Percentiles rank a stretch among this genome's conserved stretches.
Conservation (phyloP, 1,140 invertebrate genomes). For the Scaptodrosophila lebanonensis region DNA sequence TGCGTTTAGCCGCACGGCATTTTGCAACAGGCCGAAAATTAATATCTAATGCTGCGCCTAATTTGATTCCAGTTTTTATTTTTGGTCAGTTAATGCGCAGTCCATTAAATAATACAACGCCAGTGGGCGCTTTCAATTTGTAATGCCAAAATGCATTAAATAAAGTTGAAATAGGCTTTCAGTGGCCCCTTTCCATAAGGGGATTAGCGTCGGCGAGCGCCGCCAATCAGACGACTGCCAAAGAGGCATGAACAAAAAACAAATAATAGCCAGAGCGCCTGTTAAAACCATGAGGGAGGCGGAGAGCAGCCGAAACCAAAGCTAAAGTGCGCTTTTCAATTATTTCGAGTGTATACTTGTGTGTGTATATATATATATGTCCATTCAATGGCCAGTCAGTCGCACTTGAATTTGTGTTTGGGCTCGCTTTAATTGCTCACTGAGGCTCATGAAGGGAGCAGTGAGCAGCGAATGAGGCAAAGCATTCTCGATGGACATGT, state of each 20-base stretch:
- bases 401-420: slow-evolving; percentile 51
- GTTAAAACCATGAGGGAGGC: slow-evolving; percentile 9
- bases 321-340: slow-evolving; percentile 56
- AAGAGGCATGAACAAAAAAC: slow-evolving; percentile 15
- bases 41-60: slow-evolving; percentile 50
- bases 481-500: slow-evolving; percentile 48
- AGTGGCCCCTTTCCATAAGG: slow-evolving; percentile 32
- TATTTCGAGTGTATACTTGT: slow-evolving; percentile 48
- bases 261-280: not conserved
- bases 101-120: slow-evolving; percentile 48
- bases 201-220: slow-evolving; percentile 49
- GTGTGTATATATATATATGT: slow-evolving; percentile 10
- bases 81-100: slow-evolving; percentile 44
- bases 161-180: slow-evolving; percentile 63
- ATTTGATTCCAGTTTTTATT: slow-evolving; percentile 20
- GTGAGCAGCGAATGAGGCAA: slow-evolving; percentile 19
- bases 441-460: slow-evolving; percentile 53
- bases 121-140: slow-evolving; percentile 9
- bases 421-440: slow-evolving; percentile 58
- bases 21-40: slow-evolving; percentile 40
- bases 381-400: slow-evolving; percentile 60
- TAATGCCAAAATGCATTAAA: slow-evolving; percentile 51
- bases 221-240: slow-evolving; percentile 49
- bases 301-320: slow-evolving; percentile 24
- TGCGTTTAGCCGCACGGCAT: slow-evolving; percentile 34